Base-by-base conservation (phyloP, 2,113 vertebrate genomes). In the Protobothrops mucrosquamatus region DNA sequence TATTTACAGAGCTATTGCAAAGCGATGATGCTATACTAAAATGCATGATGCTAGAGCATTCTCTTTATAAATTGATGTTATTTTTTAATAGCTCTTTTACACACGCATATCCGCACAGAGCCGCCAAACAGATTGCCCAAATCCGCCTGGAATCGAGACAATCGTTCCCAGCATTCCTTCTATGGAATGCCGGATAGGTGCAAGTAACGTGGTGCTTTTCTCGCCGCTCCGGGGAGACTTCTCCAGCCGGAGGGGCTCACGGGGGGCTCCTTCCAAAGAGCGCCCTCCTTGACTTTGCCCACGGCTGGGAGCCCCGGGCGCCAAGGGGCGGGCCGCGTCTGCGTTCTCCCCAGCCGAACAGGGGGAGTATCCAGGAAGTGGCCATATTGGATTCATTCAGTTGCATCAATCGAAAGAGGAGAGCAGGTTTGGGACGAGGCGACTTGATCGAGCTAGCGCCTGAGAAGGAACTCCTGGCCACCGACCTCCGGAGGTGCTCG, bases 361-460 rank as follows among this genome's bases (percentile, higher is more conserved):
- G 97, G 92, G 97, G 98, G 98, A 98, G 97, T 98, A 97, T 97
- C 98, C 97, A 97, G 98, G 98, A 98, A 98, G 98, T 96, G 96
- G 98, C 98, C 98, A 99, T 99, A 98, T 98, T 98, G 98, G 97
- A 97, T 97, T 96, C 96, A 97, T 97, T 96, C 96, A 98, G 97
- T 96, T 94, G 95, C 97, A 97, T 96, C 97, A 95, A 95, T 95
- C 95, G 95, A 91, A 95, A 97, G 96, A 94, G 93, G 22, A 61
- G 96, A 95, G 96, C 97, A 97, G 96, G 97, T 96, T 95, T 57
- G 87, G 2, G 95, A 97, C 46, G 3, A 96, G 97, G 93, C 96
- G 95, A 96, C 96, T 94, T 29, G 18, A 6, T n/a, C n/a, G 1
- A 39, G 93, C 89, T 6, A 87, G 95, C 52, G 3, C 96, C 93